A percentile compares a stretch with the other conserved stretches of the same genome.
Conservation (phyloP, 2,113 vertebrate genomes). For the Sander lucioperca region DNA sequence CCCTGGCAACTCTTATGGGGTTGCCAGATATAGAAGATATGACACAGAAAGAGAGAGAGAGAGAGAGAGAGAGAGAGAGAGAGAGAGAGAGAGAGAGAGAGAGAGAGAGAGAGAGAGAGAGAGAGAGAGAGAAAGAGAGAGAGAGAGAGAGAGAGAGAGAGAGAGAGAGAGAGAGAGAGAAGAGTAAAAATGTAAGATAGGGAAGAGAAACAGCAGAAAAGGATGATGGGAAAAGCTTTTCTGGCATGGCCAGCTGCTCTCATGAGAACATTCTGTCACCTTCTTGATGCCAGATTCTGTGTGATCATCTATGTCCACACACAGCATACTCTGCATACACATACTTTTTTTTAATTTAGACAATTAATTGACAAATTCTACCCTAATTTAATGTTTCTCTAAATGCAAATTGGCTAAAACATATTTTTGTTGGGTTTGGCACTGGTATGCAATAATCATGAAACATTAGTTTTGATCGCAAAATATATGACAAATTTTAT, state of each 20-base stretch:
- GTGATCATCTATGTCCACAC: conserved; percentile 46
- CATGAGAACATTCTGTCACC: conserved; percentile 69
- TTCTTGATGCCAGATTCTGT: conserved; percentile 59
- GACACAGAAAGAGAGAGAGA: conserved; percentile 22
- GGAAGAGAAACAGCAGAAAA: conserved; percentile 40
- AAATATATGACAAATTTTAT: neutral
- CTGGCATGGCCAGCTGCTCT: conserved; percentile 67
- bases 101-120: conserved; percentile 20
- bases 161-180: conserved; percentile 11
- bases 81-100: conserved; percentile 17
- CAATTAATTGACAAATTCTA: neutral
- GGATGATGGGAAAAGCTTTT: conserved; percentile 54
- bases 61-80: conserved; percentile 3
- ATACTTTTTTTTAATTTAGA: neutral
- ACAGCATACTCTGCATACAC: conserved; percentile 8
- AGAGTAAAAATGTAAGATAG: conserved; percentile 30
- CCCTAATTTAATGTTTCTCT: neutral
- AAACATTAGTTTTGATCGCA: neutral
- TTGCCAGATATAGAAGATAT: conserved; percentile 70
- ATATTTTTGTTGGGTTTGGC: neutral
- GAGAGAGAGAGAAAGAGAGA: conserved; percentile 2
- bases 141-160: conserved; percentile 9
- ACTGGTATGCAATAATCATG: neutral
- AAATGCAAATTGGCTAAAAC: neutral
- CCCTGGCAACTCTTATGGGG: conserved; percentile 69